phyloP scores from a whole-genome alignment of 2,888 invertebrate species.

The Pogonocherus hispidulus region DNA sequence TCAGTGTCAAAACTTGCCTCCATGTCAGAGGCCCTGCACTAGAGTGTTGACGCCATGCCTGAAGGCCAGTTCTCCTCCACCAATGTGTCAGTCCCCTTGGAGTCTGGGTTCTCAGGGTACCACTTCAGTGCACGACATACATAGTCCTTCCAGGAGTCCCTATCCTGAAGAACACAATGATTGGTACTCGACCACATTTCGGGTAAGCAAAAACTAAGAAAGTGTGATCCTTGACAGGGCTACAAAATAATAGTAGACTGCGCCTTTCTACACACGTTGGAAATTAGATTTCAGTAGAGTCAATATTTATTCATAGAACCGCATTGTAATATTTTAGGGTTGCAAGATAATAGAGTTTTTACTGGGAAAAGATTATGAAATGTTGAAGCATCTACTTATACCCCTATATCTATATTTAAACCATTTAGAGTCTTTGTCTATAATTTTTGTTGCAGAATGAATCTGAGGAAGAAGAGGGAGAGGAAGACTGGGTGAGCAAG shows the following conservation, averaged over 20 bases:
- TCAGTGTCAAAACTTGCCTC: slow-evolving; percentile 6
- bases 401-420: too few species aligned
- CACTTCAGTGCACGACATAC: slow-evolving; percentile 48
- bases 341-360: too few species aligned
- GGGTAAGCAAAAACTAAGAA: slow-evolving; percentile 50
- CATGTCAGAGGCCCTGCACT: slow-evolving; percentile 18
- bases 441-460: slow-evolving; percentile 47
- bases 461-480: slow-evolving; percentile 54
- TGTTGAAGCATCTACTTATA: too few species aligned
- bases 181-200: slow-evolving; percentile 58
- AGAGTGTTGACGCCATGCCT: slow-evolving; percentile 28
- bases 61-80: slow-evolving; percentile 33
- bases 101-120: slow-evolving; percentile 58
- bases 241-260: too few species aligned
- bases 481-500: slow-evolving; percentile 56
- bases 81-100: slow-evolving; percentile 52
- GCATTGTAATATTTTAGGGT: too few species aligned
- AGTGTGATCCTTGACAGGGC: too few species aligned
- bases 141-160: slow-evolving; percentile 55
- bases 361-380: too few species aligned
- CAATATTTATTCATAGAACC: too few species aligned
- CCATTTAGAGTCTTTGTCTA: too few species aligned
- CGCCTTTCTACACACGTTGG: too few species aligned
- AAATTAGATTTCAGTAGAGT: too few species aligned
- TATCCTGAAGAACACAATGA: slow-evolving; percentile 48